Evolutionary conservation across 2,797 vertebrate species (phyloP).

Genomic region (Phylloscopus collybita): DNA sequence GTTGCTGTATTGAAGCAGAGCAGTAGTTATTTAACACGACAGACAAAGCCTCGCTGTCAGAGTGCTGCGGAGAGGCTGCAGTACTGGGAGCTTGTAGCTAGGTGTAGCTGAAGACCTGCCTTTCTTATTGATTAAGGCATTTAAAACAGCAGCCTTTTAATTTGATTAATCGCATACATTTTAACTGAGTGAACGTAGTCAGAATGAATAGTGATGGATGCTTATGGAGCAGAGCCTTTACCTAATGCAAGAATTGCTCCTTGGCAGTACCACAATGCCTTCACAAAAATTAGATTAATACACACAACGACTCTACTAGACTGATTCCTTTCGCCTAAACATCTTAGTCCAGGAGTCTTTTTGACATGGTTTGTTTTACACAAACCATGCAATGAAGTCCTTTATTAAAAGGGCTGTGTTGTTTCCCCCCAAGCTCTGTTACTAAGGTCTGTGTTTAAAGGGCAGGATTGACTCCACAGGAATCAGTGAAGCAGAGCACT

Average conservation of each 20-base stretch:
- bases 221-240: neutral
- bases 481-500: neutral
- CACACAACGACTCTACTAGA: neutral
- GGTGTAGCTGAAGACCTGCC: constrained; percentile 66
- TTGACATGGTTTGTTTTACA: neutral
- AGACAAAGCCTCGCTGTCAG: fast-evolving
- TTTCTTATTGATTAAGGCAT: neutral
- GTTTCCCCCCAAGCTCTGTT: neutral
- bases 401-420: neutral
- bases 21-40: neutral
- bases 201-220: neutral
- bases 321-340: neutral
- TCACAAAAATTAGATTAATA: neutral
- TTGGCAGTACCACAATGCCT: neutral
- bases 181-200: neutral
- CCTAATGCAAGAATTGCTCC: neutral
- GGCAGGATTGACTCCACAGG: neutral
- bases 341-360: neutral
- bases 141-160: neutral
- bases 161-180: neutral
- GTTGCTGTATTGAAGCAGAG: neutral
- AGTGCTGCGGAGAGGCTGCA: neutral
- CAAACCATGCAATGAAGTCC: neutral
- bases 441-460: neutral
- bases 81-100: constrained; percentile 48